Base-by-base conservation (phyloP, 2,797 vertebrate species). In the Mastacembelus armatus region DNA sequence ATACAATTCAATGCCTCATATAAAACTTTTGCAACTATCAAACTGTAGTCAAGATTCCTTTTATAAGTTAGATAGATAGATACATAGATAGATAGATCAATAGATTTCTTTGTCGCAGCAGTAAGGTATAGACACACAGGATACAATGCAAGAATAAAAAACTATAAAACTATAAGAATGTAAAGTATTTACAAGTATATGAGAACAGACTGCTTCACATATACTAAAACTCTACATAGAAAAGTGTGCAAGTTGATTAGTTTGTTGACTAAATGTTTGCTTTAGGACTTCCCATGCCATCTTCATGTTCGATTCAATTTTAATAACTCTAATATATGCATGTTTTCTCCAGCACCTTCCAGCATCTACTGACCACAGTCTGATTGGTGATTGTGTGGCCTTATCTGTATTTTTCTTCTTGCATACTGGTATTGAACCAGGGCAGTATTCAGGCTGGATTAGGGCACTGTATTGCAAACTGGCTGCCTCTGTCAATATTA, bases 401-500 rank as follows among this genome's bases (percentile, higher is more conserved):
- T 56, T 65, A 7, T 54, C 39, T 49, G 18, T 47, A 3, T 67
- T 35, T 12, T 27, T 32, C 24, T 42, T 42, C 21, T 27, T 21
- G 4, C 24, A 15, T 33, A 8, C 45, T 42, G 50, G 21, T 49
- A 49, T 19, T 11, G 5, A 59, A 55, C 35, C 39, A 15, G n/a
- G n/a, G n/a, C 36, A 27, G 11, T 4, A 7, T 49, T 22, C 65
- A 50, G 27, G 38, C 44, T 39, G 43, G 38, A 57, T 64, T 47
- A 26, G 7, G 10, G 11, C 18, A 9, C 32, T 5, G 40, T 7
- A 32, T 51, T 44, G 27, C 68, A 59, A 47, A 72, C 32, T 10
- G 1, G 50, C 52, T 49, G 4, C 40, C n/a, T 57, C 12, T 47
- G 38, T 74, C 38, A 51, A 66, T 51, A 51, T 60, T 42, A 62